Percentiles rank a stretch among this genome's conserved stretches.
phyloP scores from a whole-genome alignment of 2,797 vertebrate genomes.

The Cheirogaleus major region DNA sequence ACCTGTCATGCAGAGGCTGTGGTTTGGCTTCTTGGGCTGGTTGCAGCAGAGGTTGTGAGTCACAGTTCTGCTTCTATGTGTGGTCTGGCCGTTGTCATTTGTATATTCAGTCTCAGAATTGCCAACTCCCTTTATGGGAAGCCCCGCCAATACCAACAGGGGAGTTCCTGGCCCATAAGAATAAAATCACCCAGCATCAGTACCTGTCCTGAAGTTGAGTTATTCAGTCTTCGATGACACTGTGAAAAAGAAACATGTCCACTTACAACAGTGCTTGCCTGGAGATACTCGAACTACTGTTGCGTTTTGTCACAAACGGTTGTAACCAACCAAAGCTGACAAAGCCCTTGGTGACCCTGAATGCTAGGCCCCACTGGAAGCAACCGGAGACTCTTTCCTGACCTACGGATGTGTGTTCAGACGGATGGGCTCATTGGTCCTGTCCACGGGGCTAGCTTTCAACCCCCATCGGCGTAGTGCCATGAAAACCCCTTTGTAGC shows the following conservation, averaged over 20 bases:
- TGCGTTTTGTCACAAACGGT: background rate
- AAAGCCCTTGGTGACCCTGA: background rate
- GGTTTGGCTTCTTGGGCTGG: background rate
- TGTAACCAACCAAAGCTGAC: background rate
- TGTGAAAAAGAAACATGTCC: background rate
- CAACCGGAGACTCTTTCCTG: background rate
- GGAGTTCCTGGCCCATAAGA: background rate
- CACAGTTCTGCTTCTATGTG: background rate
- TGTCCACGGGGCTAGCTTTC: background rate
- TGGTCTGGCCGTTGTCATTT: background rate
- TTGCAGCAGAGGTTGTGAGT: background rate
- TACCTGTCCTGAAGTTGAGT: background rate
- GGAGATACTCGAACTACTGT: no score
- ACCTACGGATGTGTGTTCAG: background rate
- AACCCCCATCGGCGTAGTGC: background rate
- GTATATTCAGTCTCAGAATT: background rate
- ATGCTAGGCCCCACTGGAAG: background rate
- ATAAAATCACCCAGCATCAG: background rate
- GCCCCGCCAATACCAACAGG: background rate
- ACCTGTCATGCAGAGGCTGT: background rate
- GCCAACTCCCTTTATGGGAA: background rate
- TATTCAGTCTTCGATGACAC: background rate
- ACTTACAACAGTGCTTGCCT: background rate
- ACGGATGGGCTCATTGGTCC: background rate
- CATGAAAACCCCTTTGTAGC: no score